These are phyloP conservation scores for Epiblema foenella DNA, from an alignment of 2,888 invertebrate genomes.

Conservation along the genomic window DNA sequence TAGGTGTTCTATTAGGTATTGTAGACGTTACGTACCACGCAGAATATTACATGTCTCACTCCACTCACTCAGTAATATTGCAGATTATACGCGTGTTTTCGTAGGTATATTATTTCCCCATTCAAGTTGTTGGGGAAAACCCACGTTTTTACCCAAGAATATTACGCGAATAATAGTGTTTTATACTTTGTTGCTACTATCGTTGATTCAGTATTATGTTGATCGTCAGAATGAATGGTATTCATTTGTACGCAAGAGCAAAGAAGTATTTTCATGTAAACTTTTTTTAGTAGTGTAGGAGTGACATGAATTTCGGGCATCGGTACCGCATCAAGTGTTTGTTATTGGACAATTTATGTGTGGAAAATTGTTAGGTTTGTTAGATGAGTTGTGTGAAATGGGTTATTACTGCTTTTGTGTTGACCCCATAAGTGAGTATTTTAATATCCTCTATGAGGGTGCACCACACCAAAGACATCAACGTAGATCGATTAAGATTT, in stretches of 20 bases:
- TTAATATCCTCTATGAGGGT: background rate
- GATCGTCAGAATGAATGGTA: background rate
- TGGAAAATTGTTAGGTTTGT: background rate
- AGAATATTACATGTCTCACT: background rate
- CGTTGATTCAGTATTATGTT: slow-evolving; percentile 24
- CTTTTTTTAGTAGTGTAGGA: background rate
- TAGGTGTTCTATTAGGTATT: too few species aligned
- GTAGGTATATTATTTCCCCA: slow-evolving; percentile 28
- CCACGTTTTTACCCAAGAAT: slow-evolving; percentile 32
- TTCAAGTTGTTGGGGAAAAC: slow-evolving; percentile 39
- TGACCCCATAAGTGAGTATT: slow-evolving; percentile 27
- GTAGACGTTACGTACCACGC: background rate
- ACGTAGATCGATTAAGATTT: background rate
- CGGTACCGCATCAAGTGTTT: background rate
- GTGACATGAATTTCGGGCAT: background rate
- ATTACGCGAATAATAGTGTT: background rate
- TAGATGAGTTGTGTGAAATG: slow-evolving; percentile 23
- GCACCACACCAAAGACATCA: background rate
- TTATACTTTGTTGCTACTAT: slow-evolving; percentile 7
- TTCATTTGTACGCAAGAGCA: background rate
- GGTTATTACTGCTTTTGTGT: slow-evolving; percentile 33
- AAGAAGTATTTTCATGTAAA: background rate
- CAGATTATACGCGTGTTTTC: slow-evolving; percentile 12
- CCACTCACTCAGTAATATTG: slow-evolving; percentile 83
- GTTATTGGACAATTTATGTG: slow-evolving; percentile 12